These are phyloP conservation scores for Meloidogyne hapla DNA, from an alignment of 1,140 invertebrate species.

Conservation along the genomic window DNA sequence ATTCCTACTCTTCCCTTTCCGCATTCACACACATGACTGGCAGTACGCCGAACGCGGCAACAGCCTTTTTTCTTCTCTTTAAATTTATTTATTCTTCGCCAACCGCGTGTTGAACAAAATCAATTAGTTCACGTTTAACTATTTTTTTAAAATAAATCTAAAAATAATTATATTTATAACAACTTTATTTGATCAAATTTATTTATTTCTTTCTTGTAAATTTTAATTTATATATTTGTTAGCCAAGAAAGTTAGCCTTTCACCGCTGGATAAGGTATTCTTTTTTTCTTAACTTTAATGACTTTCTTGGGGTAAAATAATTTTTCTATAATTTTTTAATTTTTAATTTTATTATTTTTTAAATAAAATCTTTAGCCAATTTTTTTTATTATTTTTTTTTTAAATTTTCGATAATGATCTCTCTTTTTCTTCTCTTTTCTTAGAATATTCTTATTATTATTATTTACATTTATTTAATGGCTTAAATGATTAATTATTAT, in stretches of 20 bases:
- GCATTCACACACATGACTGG: not conserved
- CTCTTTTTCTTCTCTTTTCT: not conserved
- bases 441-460: not conserved
- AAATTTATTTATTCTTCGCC: not conserved
- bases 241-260: too few species aligned
- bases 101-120: constrained; percentile 1
- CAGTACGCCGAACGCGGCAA: not conserved
- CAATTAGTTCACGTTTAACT: constrained; percentile 2
- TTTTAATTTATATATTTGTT: too few species aligned
- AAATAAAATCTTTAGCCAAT: not conserved
- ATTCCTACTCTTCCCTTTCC: not conserved
- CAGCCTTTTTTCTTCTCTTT: not conserved
- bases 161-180: too few species aligned
- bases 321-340: too few species aligned
- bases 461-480: constrained; percentile 2
- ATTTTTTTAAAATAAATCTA: too few species aligned
- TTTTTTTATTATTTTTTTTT: not conserved
- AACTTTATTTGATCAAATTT: not conserved
- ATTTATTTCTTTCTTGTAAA: not conserved
- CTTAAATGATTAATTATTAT: not conserved
- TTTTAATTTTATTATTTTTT: not conserved
- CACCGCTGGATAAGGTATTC: too few species aligned
- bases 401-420: not conserved
- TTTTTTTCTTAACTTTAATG: not conserved
- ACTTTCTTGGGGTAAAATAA: too few species aligned